These are phyloP conservation scores for Isichthys henryi DNA, from an alignment of 2,113 vertebrate genomes.

Conservation along the genomic window DNA sequence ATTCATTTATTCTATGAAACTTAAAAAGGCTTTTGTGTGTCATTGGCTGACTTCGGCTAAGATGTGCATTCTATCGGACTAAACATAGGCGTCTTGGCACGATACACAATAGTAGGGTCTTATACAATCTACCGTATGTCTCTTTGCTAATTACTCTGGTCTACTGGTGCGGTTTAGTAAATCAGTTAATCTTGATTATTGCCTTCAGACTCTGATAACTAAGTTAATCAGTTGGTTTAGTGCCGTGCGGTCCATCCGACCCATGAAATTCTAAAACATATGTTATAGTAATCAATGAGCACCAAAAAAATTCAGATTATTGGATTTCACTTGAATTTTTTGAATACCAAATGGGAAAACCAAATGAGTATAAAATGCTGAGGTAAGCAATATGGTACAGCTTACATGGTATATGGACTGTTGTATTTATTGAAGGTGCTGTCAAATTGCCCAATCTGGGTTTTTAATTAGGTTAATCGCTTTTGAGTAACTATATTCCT, in stretches of 20 bases:
- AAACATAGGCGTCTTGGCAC: not conserved
- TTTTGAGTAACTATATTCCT: not conserved
- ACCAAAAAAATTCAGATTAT: not conserved
- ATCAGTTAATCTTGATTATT: not conserved
- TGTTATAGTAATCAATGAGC: not conserved
- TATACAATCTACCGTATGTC: not conserved
- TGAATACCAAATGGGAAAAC: not conserved
- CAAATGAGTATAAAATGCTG: not conserved
- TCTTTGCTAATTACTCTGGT: not conserved
- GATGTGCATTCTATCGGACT: slow-evolving; percentile 2
- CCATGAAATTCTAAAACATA: not conserved
- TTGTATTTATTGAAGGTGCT: not conserved
- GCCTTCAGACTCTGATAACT: not conserved
- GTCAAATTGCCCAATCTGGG: not conserved
- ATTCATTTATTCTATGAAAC: not conserved
- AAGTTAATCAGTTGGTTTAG: not conserved
- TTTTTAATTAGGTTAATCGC: not conserved
- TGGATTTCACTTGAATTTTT: not conserved
- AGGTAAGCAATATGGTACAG: not conserved
- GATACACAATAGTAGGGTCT: not conserved
- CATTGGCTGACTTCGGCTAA: slow-evolving; percentile 4
- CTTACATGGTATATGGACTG: not conserved
- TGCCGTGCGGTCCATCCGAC: not conserved
- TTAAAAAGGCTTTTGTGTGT: slow-evolving; percentile 4
- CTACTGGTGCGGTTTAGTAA: not conserved